These are phyloP conservation scores for Sminthurinus signatus DNA, from an alignment of 1,140 invertebrate genomes.

Conservation along the genomic window DNA sequence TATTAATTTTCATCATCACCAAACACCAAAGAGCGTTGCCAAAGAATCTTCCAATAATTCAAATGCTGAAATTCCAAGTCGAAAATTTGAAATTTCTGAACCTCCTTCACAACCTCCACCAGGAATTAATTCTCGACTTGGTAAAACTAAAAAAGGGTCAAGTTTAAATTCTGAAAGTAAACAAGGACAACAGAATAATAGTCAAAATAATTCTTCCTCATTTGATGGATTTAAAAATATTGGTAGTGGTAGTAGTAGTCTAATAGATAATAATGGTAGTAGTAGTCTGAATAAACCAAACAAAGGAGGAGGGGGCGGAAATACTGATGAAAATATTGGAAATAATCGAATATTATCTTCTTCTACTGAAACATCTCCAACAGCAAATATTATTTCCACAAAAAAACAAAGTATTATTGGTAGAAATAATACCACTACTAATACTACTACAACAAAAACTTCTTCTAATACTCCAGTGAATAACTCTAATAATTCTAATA, in stretches of 20 bases:
- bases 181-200: slow-evolving; percentile 25
- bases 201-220: neutral
- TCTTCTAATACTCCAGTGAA: neutral
- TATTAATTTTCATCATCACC: slow-evolving; percentile 18
- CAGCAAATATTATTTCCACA: neutral
- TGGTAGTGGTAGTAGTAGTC: no score
- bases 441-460: slow-evolving; percentile 2
- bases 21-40: slow-evolving; percentile 19
- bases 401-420: neutral
- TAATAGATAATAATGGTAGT: no score
- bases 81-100: no score
- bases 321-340: no score
- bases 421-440: no score
- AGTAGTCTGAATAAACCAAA: neutral
- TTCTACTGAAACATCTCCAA: no score
- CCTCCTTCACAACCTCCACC: slow-evolving; percentile 1
- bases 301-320: neutral
- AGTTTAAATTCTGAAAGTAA: neutral
- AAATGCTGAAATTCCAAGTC: slow-evolving; percentile 13
- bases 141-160: neutral
- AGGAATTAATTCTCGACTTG: neutral
- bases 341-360: no score
- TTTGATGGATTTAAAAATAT: neutral
- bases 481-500: slow-evolving; percentile 11
- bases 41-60: slow-evolving; percentile 19